A percentile compares a stretch with the other conserved stretches of the same genome.
These are phyloP conservation scores for Orcinus orca DNA, from an alignment of 2,113 vertebrate genomes.

Conservation along the genomic window DNA sequence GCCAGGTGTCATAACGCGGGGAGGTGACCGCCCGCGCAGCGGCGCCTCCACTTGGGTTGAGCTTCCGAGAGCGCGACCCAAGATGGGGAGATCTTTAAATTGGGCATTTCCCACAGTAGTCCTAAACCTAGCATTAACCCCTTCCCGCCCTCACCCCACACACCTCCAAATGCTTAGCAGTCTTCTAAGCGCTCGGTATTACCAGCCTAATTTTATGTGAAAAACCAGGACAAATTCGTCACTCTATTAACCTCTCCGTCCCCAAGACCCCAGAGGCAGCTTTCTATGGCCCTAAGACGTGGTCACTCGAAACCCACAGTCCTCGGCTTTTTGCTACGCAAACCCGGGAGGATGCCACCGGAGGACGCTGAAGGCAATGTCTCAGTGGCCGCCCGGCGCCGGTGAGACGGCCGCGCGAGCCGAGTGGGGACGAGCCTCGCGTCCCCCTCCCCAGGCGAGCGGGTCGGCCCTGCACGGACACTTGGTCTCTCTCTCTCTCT, in stretches of 20 bases:
- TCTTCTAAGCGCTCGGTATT: background rate
- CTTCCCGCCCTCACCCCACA: background rate
- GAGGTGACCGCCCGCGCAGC: slow-evolving; percentile 21
- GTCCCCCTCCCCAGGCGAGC: fast-evolving
- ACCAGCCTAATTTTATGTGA: background rate
- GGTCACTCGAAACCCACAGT: background rate
- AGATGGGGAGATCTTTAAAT: background rate
- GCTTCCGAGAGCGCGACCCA: background rate
- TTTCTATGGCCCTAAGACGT: background rate
- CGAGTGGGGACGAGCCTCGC: background rate
- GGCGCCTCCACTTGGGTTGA: background rate
- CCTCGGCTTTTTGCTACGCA: background rate
- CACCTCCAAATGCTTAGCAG: background rate
- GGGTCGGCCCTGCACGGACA: background rate
- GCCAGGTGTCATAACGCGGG: background rate
- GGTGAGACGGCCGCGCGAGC: background rate
- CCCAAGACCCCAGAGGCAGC: background rate
- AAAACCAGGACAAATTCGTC: background rate
- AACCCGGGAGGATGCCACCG: background rate
- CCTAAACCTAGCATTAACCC: background rate
- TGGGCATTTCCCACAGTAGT: fast-evolving
- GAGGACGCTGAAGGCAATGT: slow-evolving; percentile 32
- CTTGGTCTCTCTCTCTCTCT: background rate
- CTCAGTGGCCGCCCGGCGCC: background rate
- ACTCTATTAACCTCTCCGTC: background rate